Percentiles rank a stretch among this genome's conserved stretches.
Conservation (phyloP, 2,888 invertebrate genomes). For the Drosophila incognita region DNA sequence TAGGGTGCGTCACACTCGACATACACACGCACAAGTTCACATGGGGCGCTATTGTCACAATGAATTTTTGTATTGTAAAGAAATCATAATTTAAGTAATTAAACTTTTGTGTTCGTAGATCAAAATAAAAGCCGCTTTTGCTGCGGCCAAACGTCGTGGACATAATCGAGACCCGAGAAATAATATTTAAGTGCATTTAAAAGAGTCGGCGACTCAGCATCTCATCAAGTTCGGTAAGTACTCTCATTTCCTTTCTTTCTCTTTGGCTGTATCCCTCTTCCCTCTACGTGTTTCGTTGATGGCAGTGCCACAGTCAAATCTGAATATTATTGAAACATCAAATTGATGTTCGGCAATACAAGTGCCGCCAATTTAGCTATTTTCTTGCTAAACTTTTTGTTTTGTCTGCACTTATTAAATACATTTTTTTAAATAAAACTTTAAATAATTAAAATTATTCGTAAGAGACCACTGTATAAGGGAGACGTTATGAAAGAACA, state of each 20-base stretch:
- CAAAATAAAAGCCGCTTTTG: slow-evolving; percentile 45
- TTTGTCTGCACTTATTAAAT: too few relatives aligned
- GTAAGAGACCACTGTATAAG: not conserved
- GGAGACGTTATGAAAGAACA: not conserved
- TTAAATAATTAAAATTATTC: not conserved
- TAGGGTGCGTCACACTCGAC: slow-evolving; percentile 13
- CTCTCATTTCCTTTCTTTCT: not conserved
- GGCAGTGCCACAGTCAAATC: slow-evolving; percentile 15
- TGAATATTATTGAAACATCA: slow-evolving; percentile 31
- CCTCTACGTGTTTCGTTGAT: not conserved
- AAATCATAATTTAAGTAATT: slow-evolving; percentile 30
- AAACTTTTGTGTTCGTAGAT: slow-evolving; percentile 48
- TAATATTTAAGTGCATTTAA: slow-evolving; percentile 25
- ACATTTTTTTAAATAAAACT: not conserved
- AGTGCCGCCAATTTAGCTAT: not conserved
- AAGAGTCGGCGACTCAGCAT: slow-evolving; percentile 22
- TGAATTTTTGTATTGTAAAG: slow-evolving; percentile 21
- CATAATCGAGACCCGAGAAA: not conserved
- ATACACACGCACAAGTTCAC: slow-evolving; percentile 7
- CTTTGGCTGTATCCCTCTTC: not conserved
- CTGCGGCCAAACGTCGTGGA: slow-evolving; percentile 46
- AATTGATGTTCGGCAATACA: not conserved
- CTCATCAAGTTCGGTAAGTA: slow-evolving; percentile 46
- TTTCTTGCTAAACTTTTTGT: not conserved
- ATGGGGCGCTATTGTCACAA: slow-evolving; percentile 6